Conservation (phyloP, 2,113 vertebrate species). For the Grammomys dolichurus region DNA sequence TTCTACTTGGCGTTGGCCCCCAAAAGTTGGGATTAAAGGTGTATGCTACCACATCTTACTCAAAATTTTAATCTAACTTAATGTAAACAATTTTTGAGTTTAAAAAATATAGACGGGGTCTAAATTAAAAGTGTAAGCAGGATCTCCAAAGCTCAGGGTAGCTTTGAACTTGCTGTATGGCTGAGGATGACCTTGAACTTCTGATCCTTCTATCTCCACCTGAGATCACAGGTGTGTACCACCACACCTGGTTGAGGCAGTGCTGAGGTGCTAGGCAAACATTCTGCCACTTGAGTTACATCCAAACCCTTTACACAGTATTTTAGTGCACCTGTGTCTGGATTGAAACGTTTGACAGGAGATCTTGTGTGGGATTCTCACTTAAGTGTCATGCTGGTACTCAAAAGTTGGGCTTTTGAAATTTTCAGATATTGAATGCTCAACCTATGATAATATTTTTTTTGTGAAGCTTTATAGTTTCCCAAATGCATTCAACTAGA, state of each 20-base stretch:
- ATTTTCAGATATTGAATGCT: not conserved
- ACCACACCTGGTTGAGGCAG: not conserved
- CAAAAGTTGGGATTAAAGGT: not conserved
- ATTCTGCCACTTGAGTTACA: not conserved
- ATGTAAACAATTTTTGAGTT: not conserved
- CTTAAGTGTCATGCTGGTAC: not conserved
- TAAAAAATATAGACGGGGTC: no score
- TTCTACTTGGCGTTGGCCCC: not conserved
- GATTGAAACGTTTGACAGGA: not conserved
- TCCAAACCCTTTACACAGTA: not conserved
- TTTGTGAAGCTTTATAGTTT: slow-evolving; percentile 41
- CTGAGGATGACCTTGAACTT: not conserved
- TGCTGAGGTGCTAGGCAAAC: not conserved
- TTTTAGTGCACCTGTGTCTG: not conserved
- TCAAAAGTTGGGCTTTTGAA: not conserved
- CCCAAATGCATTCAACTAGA: slow-evolving; percentile 19
- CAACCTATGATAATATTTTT: slow-evolving; percentile 20
- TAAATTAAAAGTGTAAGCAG: no score
- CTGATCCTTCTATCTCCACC: not conserved
- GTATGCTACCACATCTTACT: not conserved
- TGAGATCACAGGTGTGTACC: not conserved
- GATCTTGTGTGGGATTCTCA: not conserved
- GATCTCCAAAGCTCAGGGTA: not conserved
- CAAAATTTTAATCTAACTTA: not conserved
- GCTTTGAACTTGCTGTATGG: not conserved